Conservation (phyloP, 2,888 invertebrate genomes). For the Drosophila hawaiiensis region DNA sequence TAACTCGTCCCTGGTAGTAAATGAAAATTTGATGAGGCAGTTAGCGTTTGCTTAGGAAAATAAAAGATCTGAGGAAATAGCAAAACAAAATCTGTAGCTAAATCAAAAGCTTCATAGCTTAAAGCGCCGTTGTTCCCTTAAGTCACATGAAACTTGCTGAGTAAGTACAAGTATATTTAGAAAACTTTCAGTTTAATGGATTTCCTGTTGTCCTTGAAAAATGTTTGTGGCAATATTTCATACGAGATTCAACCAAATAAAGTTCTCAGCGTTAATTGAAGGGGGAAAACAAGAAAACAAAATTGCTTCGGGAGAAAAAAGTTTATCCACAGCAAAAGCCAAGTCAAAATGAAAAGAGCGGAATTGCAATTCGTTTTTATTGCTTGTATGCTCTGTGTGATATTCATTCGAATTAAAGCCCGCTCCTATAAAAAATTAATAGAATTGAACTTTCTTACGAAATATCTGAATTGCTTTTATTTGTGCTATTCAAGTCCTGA, state of each 20-base stretch:
- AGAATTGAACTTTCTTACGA: not conserved
- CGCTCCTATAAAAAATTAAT: not conserved
- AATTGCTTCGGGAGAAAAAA: slow-evolving; percentile 12
- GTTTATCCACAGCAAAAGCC: slow-evolving; percentile 20
- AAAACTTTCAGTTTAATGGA: slow-evolving; percentile 51
- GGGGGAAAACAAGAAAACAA: not conserved
- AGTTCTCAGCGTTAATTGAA: slow-evolving; percentile 12
- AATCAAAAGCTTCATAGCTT: slow-evolving; percentile 7
- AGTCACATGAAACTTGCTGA: slow-evolving; percentile 13
- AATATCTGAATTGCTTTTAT: slow-evolving; percentile 2
- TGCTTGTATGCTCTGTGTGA: slow-evolving; percentile 16
- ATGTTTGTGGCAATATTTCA: slow-evolving; percentile 2
- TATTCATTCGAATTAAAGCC: slow-evolving; percentile 24
- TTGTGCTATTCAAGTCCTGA: not conserved
- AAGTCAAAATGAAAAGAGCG: slow-evolving; percentile 11
- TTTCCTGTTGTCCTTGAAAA: slow-evolving; percentile 40
- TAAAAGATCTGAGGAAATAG: not conserved
- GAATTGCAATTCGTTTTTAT: slow-evolving; percentile 4
- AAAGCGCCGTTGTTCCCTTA: not conserved
- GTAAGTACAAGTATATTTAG: slow-evolving; percentile 12
- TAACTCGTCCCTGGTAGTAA: slow-evolving; percentile 1
- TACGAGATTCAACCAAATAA: slow-evolving; percentile 5
- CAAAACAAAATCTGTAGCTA: not conserved
- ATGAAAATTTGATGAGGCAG: slow-evolving; percentile 54
- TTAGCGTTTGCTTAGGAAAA: slow-evolving; percentile 2